Base-by-base conservation (phyloP, 1,140 invertebrate species). In the Caenorhabditis remanei region DNA sequence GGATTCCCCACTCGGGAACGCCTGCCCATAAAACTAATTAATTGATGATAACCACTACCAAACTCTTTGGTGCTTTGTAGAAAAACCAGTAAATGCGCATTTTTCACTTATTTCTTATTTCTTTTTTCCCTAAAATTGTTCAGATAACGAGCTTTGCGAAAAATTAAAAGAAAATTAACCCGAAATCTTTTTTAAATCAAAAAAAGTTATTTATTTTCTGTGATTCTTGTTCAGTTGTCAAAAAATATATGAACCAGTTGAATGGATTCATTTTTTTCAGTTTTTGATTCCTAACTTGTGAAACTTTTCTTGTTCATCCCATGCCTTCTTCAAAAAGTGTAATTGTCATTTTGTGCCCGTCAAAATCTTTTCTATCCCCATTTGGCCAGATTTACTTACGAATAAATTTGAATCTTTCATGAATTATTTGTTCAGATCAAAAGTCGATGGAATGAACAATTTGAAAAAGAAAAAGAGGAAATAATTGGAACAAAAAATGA, bases 1-100 rank as follows among this genome's bases (percentile, higher is more conserved):
- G 91, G 67, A 92, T 92, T 61, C 91, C 91, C 19, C 92, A 93
- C 65, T 79, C 65, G n/a, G 65, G 50, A 79, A 65, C 85, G 9
- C 55, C 86, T 9, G 75, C 86, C 50, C 86, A 87, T 83, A 83
- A 71, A 53, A 84, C 83, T 56, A 87, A 87, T 83, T 87, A 24
- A 63, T 21, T 32, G 9, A 32, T 40, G 32, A 63, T 79, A 46
- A 50, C 5, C 16, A 21, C 7, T 55, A 55, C 41, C 11, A 13
- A 50, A 50, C 6, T 7, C 53, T 50, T 79, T 79, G 43, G 71
- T 50, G 43, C 46, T 50, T 79, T 79, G 71, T 79, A 79, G 71
- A 79, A 32, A 32, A 79, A 79, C 71, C 71, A 79, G 71, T 79
- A 24, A 24, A 50, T 11, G 71, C 71, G 71, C 71, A 79, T 79